Conservation (phyloP, 2,888 invertebrate genomes). For the Drosophila buzzatii region DNA sequence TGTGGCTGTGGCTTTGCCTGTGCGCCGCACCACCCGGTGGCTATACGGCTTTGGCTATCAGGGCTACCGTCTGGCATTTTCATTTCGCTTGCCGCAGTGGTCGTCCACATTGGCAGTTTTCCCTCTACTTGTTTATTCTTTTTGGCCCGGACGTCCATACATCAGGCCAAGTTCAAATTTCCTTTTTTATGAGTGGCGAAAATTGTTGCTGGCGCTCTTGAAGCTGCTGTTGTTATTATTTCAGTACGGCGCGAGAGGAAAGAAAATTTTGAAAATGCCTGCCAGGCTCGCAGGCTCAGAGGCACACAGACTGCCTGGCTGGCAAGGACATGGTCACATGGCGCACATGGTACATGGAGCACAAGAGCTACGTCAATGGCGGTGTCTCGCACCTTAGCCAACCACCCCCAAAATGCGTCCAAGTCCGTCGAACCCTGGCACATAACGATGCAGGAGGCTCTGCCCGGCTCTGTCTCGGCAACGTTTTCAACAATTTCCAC, state of each 20-base stretch:
- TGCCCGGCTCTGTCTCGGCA: constrained; percentile 49
- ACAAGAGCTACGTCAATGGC: constrained; percentile 42
- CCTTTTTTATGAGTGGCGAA: constrained; percentile 78
- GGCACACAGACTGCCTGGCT: constrained; percentile 3
- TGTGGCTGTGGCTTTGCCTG: constrained; percentile 3
- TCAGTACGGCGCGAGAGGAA: constrained; percentile 36
- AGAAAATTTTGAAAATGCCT: constrained; percentile 72
- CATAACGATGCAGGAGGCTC: constrained; percentile 77
- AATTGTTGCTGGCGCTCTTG: constrained; percentile 65
- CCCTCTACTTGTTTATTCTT: constrained; percentile 24
- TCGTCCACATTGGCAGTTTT: constrained; percentile 67
- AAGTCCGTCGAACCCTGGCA: constrained; percentile 78
- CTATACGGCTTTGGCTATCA: constrained; percentile 44
- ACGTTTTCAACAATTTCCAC: constrained; percentile 81
- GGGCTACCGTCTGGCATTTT: constrained; percentile 67
- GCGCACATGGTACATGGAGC: constrained; percentile 53
- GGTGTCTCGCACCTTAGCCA: constrained; percentile 64
- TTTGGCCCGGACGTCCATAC: constrained; percentile 69
- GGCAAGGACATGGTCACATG: constrained; percentile 71
- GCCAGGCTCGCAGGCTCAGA: constrained; percentile 40
- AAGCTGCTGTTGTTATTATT: constrained; percentile 57
- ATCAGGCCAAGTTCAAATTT: constrained; percentile 82
- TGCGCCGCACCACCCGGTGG: constrained; percentile 39
- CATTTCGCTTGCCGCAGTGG: constrained; percentile 76
- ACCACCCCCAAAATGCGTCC: constrained; percentile 74